Conservation (phyloP, 2,888 invertebrate genomes). For the Entomobrya proxima region DNA sequence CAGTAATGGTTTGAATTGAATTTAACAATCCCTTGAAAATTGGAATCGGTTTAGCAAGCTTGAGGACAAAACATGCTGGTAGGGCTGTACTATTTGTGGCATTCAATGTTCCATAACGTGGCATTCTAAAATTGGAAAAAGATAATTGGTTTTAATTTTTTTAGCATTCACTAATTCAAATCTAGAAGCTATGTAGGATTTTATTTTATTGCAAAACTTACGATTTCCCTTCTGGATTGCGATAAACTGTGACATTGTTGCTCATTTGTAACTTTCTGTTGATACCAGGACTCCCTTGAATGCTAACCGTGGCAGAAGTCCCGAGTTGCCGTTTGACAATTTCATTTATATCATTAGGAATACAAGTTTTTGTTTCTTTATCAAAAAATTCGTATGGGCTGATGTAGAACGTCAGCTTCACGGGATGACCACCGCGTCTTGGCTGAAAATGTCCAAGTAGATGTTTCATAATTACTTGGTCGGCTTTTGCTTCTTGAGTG, state of each 20-base stretch:
- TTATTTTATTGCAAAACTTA: constrained; percentile 76
- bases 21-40: constrained; percentile 87
- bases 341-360: constrained; percentile 83
- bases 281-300: constrained; percentile 86
- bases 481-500: constrained; percentile 69
- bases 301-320: constrained; percentile 90
- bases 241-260: constrained; percentile 83
- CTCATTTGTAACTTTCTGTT: constrained; percentile 87
- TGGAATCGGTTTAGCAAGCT: constrained; percentile 90
- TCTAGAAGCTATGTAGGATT: no score
- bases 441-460: constrained; percentile 91
- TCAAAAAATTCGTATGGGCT: constrained; percentile 94
- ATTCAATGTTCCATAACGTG: constrained; percentile 88
- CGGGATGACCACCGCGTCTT: constrained; percentile 91
- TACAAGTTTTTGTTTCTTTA: constrained; percentile 84
- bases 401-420: constrained; percentile 95
- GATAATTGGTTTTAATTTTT: no score
- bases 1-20: constrained; percentile 82
- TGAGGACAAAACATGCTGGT: constrained; percentile 92
- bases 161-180: neutral
- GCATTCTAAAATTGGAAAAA: constrained; percentile 80
- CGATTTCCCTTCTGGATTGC: constrained; percentile 86
- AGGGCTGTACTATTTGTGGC: constrained; percentile 91
- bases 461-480: constrained; percentile 81
- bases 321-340: constrained; percentile 85